Percentiles rank a stretch among this genome's conserved stretches.
Evolutionary conservation across 1,140 invertebrate species (phyloP).

Genomic region (Condylostylus longicornis): DNA sequence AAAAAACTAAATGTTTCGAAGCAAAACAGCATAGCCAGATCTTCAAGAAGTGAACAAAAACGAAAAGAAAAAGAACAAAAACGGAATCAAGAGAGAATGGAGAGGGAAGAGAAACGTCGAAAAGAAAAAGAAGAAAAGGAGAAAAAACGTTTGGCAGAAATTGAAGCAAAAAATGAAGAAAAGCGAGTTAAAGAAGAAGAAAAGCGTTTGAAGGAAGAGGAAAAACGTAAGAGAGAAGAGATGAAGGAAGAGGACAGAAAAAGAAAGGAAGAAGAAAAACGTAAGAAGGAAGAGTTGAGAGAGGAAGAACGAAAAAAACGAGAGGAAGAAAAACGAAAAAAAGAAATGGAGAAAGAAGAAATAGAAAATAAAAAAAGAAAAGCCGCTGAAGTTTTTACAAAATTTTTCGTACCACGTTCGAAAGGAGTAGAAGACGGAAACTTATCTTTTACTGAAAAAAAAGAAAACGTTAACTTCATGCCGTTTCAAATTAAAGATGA

Average conservation of each 20-base stretch:
- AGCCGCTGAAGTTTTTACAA: constrained; percentile 55
- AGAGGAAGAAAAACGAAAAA: constrained; percentile 39
- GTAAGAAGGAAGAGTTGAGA: constrained; percentile 41
- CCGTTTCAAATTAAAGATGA: constrained; percentile 68
- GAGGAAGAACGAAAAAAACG: constrained; percentile 39
- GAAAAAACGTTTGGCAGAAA: constrained; percentile 39
- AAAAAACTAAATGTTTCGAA: background rate
- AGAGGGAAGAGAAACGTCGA: constrained; percentile 35
- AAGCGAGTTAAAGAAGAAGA: constrained; percentile 42
- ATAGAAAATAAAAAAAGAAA: constrained; percentile 52
- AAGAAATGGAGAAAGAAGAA: constrained; percentile 43
- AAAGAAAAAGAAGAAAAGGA: constrained; percentile 34
- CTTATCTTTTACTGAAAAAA: constrained; percentile 22
- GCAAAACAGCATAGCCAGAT: background rate
- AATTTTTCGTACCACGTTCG: constrained; percentile 52
- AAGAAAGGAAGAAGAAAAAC: constrained; percentile 47
- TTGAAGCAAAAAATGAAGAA: constrained; percentile 46
- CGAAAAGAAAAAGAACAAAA: constrained; percentile 35
- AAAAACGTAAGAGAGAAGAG: constrained; percentile 41
- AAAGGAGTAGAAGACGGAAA: constrained; percentile 4
- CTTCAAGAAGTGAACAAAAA: constrained; percentile 22
- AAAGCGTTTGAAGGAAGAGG: constrained; percentile 38
- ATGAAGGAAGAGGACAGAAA: constrained; percentile 42
- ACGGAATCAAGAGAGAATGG: constrained; percentile 36
- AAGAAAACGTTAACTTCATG: constrained; percentile 37